These are phyloP conservation scores for Philopotamus ludificatus DNA, from an alignment of 1,140 invertebrate genomes.

Conservation along the genomic window DNA sequence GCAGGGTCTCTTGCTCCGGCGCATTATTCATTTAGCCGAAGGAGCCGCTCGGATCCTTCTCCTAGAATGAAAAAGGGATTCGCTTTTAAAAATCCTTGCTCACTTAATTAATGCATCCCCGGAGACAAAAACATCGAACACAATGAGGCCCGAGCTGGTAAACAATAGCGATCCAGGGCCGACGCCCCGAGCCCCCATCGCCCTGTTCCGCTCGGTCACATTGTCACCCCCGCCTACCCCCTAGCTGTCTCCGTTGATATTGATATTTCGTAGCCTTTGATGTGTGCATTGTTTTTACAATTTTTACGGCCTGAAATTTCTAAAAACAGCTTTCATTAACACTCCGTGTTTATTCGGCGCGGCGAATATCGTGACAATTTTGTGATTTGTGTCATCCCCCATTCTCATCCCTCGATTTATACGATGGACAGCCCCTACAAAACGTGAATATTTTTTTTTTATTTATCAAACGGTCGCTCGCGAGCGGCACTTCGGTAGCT, in stretches of 20 bases:
- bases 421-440: too few species aligned
- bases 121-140: slow-evolving; percentile 11
- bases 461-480: too few species aligned
- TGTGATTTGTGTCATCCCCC: too few species aligned
- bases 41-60: neutral
- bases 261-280: slow-evolving; percentile 3
- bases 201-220: neutral
- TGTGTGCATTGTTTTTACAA: neutral
- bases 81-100: slow-evolving; percentile 10
- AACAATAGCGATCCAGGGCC: slow-evolving; percentile 4
- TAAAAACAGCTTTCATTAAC: too few species aligned
- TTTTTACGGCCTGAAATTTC: too few species aligned
- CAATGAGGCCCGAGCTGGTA: slow-evolving; percentile 3
- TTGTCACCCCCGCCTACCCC: neutral
- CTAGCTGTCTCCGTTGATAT: neutral
- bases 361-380: too few species aligned
- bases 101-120: slow-evolving; percentile 17
- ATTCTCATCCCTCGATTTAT: too few species aligned
- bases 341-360: too few species aligned
- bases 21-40: neutral
- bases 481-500: too few species aligned
- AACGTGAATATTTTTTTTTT: too few species aligned
- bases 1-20: neutral
- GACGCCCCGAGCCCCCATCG: neutral
- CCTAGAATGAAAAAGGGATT: neutral